These are phyloP conservation scores for Drosophila pseudotakahashii DNA, from an alignment of 2,888 invertebrate genomes.

Conservation along the genomic window DNA sequence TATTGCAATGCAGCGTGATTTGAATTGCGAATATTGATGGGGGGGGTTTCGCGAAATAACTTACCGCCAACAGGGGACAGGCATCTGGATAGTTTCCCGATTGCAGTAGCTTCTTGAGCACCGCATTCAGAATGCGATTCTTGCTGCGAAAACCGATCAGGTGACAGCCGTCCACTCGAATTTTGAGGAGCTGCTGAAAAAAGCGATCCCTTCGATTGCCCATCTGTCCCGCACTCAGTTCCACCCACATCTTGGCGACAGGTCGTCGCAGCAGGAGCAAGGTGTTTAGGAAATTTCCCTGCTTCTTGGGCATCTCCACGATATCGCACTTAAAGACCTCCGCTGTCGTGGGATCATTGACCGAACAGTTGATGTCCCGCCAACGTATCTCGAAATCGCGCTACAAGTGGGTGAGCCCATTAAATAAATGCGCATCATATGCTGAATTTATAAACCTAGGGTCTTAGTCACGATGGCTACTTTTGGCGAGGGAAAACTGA, in stretches of 20 bases:
- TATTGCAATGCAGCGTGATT: conserved; percentile 11
- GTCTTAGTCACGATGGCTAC: conserved; percentile 17
- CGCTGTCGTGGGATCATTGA: conserved; percentile 52
- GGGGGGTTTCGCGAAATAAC: conserved; percentile 13
- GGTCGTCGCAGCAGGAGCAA: conserved; percentile 19
- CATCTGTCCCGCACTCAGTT: conserved; percentile 30
- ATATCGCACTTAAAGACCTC: conserved; percentile 48
- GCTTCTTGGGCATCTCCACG: conserved; percentile 50
- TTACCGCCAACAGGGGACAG: conserved; percentile 45
- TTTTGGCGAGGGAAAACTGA: conserved; percentile 1
- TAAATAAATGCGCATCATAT: conserved; percentile 30
- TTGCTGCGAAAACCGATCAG: conserved; percentile 35
- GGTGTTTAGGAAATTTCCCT: conserved; percentile 54
- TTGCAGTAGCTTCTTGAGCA: conserved; percentile 39
- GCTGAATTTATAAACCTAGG: conserved; percentile 2
- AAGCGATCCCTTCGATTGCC: conserved; percentile 11
- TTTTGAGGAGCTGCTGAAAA: conserved; percentile 26
- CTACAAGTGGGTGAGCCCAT: conserved; percentile 42
- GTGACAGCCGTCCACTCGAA: conserved; percentile 43
- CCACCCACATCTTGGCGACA: conserved; percentile 36
- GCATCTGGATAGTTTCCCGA: conserved; percentile 44
- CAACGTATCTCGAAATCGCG: conserved; percentile 47
- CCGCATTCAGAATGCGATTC: conserved; percentile 42
- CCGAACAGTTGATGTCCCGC: conserved; percentile 47
- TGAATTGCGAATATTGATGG: conserved; percentile 1